phyloP scores from a whole-genome alignment of 1,140 invertebrate genomes.

The Notospermus geniculatus region DNA sequence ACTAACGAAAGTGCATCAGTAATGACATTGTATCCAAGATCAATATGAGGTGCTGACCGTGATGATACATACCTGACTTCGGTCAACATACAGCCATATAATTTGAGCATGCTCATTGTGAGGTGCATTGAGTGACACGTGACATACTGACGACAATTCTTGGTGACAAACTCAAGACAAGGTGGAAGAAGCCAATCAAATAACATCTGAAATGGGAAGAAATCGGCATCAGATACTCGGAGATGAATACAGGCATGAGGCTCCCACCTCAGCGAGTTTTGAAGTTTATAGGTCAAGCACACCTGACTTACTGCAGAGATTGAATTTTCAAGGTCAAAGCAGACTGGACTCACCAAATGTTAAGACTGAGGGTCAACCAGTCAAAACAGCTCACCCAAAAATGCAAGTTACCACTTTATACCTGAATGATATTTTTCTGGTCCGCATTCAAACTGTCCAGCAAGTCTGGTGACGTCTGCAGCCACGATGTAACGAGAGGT shows the following conservation, averaged over 20 bases:
- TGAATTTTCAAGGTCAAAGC: no score
- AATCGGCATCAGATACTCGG: no score
- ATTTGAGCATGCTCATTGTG: constrained; percentile 49
- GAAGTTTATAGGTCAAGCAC: no score
- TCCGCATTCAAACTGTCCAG: constrained; percentile 37
- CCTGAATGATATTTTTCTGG: constrained; percentile 44
- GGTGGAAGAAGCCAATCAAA: constrained; percentile 56
- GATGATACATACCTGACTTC: constrained; percentile 48
- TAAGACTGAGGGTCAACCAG: not conserved
- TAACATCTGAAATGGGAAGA: constrained; percentile 41
- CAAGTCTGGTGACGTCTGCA: constrained; percentile 29
- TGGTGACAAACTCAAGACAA: constrained; percentile 48
- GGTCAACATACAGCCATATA: constrained; percentile 50
- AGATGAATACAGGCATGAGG: no score
- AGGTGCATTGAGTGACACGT: constrained; percentile 77
- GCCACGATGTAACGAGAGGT: constrained; percentile 49
- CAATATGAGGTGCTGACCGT: no score
- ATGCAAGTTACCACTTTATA: constrained; percentile 20
- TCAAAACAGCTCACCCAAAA: not conserved
- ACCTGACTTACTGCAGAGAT: no score
- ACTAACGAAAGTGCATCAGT: no score
- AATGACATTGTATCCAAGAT: no score
- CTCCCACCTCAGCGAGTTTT: no score
- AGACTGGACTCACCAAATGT: no score
- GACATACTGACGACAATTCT: constrained; percentile 47